Evolutionary conservation across 2,797 vertebrate species (phyloP).

Genomic region (Otolemur crassicaudatus): DNA sequence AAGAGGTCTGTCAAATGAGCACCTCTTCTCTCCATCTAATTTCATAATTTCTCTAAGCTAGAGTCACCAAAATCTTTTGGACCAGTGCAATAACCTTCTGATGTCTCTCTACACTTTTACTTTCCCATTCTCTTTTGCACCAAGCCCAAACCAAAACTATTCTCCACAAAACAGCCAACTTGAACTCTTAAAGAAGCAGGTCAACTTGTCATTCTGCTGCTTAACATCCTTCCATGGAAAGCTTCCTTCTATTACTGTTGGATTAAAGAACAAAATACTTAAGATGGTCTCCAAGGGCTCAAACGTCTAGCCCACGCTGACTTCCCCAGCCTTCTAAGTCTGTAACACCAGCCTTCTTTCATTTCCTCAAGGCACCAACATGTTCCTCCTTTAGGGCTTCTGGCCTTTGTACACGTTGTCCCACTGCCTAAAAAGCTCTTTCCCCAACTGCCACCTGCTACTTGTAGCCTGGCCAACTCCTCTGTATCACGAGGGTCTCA

Average conservation of each 20-base stretch:
- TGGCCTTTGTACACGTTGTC: background rate
- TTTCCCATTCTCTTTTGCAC: background rate
- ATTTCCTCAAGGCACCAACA: slow-evolving; percentile 52
- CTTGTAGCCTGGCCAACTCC: background rate
- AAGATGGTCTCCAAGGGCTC: slow-evolving; percentile 20
- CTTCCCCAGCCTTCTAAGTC: background rate
- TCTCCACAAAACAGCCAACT: background rate
- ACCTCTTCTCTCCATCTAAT: background rate
- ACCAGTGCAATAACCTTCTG: background rate
- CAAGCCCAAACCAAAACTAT: slow-evolving; percentile 24
- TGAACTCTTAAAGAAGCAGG: slow-evolving; percentile 19
- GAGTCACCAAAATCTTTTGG: background rate
- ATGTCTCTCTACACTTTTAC: background rate
- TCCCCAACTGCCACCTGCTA: background rate
- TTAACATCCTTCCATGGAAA: slow-evolving; percentile 32
- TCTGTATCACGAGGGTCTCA: background rate
- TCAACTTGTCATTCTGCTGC: background rate
- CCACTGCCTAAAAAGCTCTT: background rate
- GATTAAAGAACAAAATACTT: slow-evolving; percentile 47
- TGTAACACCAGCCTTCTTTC: slow-evolving; percentile 11
- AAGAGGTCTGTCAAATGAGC: background rate
- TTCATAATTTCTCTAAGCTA: background rate
- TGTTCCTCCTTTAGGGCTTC: background rate
- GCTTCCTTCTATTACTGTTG: background rate
- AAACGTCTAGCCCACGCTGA: background rate